A percentile compares a stretch with the other conserved stretches of the same genome.
Conservation (phyloP, 2,113 vertebrate species). For the Heterotis niloticus region DNA sequence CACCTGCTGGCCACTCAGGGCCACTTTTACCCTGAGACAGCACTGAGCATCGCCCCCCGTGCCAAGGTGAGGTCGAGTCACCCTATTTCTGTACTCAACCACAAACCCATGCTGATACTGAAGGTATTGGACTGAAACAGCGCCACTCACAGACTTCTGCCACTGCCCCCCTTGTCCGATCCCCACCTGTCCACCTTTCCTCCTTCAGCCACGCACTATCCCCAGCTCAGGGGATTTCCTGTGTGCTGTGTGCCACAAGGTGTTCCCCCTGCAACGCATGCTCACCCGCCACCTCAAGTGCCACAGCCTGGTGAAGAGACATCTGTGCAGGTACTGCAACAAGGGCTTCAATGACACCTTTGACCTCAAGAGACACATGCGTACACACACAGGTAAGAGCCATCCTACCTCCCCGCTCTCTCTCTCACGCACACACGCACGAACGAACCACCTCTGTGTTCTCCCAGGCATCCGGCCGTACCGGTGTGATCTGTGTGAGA, state of each 20-base stretch:
- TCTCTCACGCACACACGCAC: neutral
- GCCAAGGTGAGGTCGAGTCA: conserved; percentile 46
- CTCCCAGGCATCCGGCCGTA: conserved; percentile 79
- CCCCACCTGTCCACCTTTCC: neutral
- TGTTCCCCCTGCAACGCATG: conserved; percentile 82
- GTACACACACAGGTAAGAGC: conserved; percentile 78
- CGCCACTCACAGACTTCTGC: neutral
- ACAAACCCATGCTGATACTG: neutral
- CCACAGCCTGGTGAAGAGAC: conserved; percentile 77
- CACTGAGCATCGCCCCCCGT: conserved; percentile 44
- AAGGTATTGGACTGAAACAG: neutral
- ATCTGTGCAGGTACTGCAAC: conserved; percentile 73
- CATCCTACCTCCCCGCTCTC: neutral
- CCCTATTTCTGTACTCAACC: neutral
- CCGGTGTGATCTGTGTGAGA: conserved; percentile 78
- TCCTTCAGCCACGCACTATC: conserved; percentile 37
- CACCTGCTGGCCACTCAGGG: conserved; percentile 14
- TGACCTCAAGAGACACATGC: conserved; percentile 85
- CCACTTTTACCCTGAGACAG: conserved; percentile 36
- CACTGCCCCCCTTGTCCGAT: neutral
- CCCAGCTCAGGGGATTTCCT: conserved; percentile 55
- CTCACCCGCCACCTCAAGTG: conserved; percentile 82
- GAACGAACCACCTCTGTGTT: neutral
- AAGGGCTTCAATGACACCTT: conserved; percentile 90
- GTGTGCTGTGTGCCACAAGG: conserved; percentile 76